These are phyloP conservation scores for Diabrotica balteata DNA, from an alignment of 2,888 invertebrate species.

Conservation along the genomic window DNA sequence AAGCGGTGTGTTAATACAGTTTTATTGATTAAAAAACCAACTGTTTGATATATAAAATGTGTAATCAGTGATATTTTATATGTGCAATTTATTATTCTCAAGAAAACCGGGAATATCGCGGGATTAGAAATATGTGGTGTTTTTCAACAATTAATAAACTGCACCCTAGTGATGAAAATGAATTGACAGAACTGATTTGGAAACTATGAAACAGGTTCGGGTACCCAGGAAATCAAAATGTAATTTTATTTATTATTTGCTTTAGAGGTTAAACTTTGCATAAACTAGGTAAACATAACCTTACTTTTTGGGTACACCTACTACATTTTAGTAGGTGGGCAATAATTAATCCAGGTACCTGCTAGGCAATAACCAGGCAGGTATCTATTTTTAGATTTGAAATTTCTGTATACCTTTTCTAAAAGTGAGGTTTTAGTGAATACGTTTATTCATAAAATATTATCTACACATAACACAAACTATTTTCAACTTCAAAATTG, in stretches of 20 bases:
- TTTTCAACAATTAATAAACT: constrained; percentile 14
- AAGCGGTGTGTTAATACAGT: constrained; percentile 22
- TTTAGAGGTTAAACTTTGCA: constrained; percentile 12
- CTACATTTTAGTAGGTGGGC: too few species aligned
- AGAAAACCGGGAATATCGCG: constrained; percentile 7
- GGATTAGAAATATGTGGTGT: constrained; percentile 13
- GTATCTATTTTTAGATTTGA: too few species aligned
- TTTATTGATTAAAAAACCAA: constrained; percentile 25
- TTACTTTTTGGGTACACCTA: constrained; percentile 4
- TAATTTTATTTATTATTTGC: constrained; percentile 16
- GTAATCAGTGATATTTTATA: constrained; percentile 12
- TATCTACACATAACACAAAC: too few species aligned
- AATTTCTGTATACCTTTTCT: too few species aligned
- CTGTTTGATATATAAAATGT: constrained; percentile 23
- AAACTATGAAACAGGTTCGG: constrained; percentile 26
- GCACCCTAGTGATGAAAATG: constrained; percentile 11
- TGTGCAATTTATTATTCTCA: constrained; percentile 18
- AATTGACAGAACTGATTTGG: constrained; percentile 13
- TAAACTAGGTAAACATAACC: constrained; percentile 24
- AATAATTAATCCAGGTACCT: too few species aligned
- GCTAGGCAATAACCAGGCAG: too few species aligned
- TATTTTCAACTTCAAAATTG: too few species aligned
- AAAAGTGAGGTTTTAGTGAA: too few species aligned
- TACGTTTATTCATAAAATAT: too few species aligned
- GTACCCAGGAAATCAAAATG: constrained; percentile 26